These are phyloP conservation scores for Prosapia bicincta DNA, from an alignment of 2,888 invertebrate species.

Conservation along the genomic window DNA sequence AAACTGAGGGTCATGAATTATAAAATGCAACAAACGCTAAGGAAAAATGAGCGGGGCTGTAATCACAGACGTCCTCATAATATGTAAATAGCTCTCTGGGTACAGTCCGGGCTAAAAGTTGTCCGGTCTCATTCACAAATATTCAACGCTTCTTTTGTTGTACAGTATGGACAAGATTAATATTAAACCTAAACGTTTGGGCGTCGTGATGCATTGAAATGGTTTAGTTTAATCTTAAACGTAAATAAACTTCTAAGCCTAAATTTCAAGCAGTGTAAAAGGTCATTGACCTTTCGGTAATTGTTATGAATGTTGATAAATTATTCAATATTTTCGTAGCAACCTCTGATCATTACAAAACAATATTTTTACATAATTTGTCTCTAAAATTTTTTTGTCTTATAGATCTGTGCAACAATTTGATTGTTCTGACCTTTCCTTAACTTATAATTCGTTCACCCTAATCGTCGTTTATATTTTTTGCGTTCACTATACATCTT, in stretches of 20 bases:
- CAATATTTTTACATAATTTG: too few relatives aligned
- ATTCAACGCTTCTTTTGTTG: background rate
- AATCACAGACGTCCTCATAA: conserved; percentile 28
- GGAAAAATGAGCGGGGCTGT: conserved; percentile 26
- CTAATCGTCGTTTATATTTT: too few relatives aligned
- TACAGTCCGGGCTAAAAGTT: conserved; percentile 19
- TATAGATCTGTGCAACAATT: too few relatives aligned
- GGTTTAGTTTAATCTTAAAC: background rate
- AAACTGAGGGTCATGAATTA: conserved; percentile 25
- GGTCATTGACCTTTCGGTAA: background rate
- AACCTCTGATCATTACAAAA: too few relatives aligned
- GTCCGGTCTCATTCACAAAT: background rate
- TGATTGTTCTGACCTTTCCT: too few relatives aligned
- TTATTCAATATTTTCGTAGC: too few relatives aligned
- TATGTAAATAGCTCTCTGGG: conserved; percentile 27
- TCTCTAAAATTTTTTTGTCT: too few relatives aligned
- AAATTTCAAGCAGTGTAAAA: background rate
- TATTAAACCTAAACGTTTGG: too few relatives aligned
- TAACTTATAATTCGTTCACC: too few relatives aligned
- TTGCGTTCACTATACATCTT: too few relatives aligned
- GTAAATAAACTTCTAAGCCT: background rate
- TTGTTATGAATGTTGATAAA: too few relatives aligned
- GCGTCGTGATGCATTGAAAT: too few relatives aligned
- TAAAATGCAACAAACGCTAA: conserved; percentile 27
- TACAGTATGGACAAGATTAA: background rate